phyloP scores from a whole-genome alignment of 2,888 invertebrate species.

The Temnothorax rugatulus region DNA sequence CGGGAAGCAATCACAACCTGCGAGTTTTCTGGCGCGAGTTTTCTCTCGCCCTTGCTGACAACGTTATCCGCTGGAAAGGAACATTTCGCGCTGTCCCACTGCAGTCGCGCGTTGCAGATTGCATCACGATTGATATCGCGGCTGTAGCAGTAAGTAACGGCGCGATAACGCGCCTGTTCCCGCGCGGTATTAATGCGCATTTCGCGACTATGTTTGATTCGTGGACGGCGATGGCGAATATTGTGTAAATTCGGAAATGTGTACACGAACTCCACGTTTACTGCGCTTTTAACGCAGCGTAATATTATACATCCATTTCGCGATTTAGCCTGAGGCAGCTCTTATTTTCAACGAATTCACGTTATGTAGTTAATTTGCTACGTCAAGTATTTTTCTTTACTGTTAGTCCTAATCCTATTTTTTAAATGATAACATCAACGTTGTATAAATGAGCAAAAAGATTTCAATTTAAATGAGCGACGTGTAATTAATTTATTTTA shows the following conservation, averaged over 20 bases:
- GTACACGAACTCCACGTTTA: neutral
- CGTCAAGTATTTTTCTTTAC: neutral
- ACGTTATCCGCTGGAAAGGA: constrained; percentile 40
- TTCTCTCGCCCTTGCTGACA: constrained; percentile 42
- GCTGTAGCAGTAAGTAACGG: constrained; percentile 12
- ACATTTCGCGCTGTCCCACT: constrained; percentile 31
- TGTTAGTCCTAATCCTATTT: neutral
- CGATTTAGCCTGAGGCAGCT: neutral
- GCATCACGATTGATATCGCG: constrained; percentile 32
- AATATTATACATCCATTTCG: neutral
- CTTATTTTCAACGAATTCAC: neutral
- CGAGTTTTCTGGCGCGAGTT: constrained; percentile 47
- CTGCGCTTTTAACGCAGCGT: neutral
- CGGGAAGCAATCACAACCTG: constrained; percentile 32
- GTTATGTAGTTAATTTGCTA: neutral
- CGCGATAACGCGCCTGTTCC: constrained; percentile 31
- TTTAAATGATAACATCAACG: neutral
- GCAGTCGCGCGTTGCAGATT: constrained; percentile 28
- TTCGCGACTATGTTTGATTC: constrained; percentile 12
- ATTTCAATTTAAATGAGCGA: neutral
- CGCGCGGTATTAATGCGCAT: constrained; percentile 42
- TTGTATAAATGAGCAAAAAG: neutral
- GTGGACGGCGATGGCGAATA: neutral
- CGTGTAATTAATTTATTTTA: neutral
- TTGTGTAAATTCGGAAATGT: constrained; percentile 2